Evolutionary conservation across 2,888 invertebrate species (phyloP).

Genomic region (Cartodere bifasciata): DNA sequence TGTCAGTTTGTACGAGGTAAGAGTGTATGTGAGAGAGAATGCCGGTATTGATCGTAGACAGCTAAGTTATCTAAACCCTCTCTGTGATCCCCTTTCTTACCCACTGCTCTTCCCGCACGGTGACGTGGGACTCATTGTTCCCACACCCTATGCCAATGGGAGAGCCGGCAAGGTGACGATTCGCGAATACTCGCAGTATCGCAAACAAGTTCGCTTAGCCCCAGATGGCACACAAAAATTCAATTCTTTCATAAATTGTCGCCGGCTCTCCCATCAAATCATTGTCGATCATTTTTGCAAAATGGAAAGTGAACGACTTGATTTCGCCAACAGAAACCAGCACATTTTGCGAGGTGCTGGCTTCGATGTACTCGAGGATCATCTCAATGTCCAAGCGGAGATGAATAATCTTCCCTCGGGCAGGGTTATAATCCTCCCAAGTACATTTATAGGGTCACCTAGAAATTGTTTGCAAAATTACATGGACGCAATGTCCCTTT

Average conservation of each 20-base stretch:
- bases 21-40: not conserved
- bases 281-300: constrained; percentile 7
- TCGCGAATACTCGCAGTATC: constrained; percentile 7
- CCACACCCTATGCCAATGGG: not conserved
- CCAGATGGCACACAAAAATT: constrained; percentile 3
- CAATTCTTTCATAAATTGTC: not conserved
- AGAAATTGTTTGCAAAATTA: constrained; percentile 6
- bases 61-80: constrained; percentile 5
- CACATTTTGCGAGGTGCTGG: constrained; percentile 4
- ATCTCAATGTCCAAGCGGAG: constrained; percentile 4
- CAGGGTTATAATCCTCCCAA: constrained; percentile 8
- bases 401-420: constrained; percentile 7
- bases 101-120: constrained; percentile 13
- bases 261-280: constrained; percentile 10
- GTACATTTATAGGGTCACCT: too few relatives aligned
- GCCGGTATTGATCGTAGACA: not conserved
- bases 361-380: constrained; percentile 1
- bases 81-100: constrained; percentile 13
- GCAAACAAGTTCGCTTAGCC: constrained; percentile 4
- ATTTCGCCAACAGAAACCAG: constrained; percentile 5
- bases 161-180: constrained; percentile 1
- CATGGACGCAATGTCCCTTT: constrained; percentile 3
- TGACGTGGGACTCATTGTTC: constrained; percentile 10
- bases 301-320: constrained; percentile 7
- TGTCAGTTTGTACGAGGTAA: not conserved